Conservation (phyloP, 2,888 invertebrate species). For the Cephus runcator region DNA sequence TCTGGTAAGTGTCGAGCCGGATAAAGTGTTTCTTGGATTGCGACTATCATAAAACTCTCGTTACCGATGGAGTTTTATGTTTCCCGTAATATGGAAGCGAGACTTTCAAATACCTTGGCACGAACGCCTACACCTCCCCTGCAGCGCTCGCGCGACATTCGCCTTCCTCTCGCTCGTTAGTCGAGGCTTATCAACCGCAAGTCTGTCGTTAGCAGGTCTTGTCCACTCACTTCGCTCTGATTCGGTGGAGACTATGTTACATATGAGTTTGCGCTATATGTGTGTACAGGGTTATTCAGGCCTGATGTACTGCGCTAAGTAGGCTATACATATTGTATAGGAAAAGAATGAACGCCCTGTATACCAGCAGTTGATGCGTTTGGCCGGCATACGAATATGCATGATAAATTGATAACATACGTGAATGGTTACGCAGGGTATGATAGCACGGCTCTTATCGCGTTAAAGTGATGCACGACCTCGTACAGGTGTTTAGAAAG, state of each 20-base stretch:
- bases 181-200: conserved; percentile 4
- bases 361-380: neutral
- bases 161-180: neutral
- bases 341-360: neutral
- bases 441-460: neutral
- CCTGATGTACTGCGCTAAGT: neutral
- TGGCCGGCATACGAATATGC: no score
- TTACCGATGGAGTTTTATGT: conserved; percentile 6
- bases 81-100: conserved; percentile 15
- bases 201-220: conserved; percentile 12
- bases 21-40: neutral
- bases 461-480: neutral
- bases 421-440: neutral
- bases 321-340: neutral
- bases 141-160: neutral
- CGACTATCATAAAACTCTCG: conserved; percentile 1
- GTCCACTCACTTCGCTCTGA: conserved; percentile 41
- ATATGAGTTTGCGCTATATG: neutral
- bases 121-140: conserved; percentile 8
- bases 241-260: conserved; percentile 8
- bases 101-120: conserved; percentile 12
- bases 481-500: neutral
- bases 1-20: neutral
- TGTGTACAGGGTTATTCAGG: neutral
- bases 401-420: neutral